Evolutionary conservation across 1,140 invertebrate species (phyloP).

Genomic region (Cydia splendana): DNA sequence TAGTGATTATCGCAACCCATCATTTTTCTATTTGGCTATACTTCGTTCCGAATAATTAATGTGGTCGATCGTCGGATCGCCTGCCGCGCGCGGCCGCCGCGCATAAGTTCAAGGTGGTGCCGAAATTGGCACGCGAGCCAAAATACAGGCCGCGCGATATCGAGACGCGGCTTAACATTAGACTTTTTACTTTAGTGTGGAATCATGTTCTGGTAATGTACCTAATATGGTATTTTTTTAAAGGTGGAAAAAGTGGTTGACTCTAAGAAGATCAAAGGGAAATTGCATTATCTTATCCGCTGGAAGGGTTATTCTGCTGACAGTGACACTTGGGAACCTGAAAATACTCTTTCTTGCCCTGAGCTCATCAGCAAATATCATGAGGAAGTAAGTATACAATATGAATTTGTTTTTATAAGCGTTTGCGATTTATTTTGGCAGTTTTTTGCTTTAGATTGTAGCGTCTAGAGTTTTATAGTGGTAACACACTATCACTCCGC

Average conservation of each 20-base stretch:
- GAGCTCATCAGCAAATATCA: conserved; percentile 84
- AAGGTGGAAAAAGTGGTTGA: conserved; percentile 87
- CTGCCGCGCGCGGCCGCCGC: no score
- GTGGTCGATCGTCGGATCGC: no score
- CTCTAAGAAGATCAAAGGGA: conserved; percentile 84
- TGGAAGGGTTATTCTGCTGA: conserved; percentile 90
- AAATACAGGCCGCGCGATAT: no score
- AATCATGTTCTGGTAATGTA: neutral
- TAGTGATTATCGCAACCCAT: no score
- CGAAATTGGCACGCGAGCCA: no score
- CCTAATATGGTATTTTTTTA: conserved; percentile 35
- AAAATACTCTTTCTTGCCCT: conserved; percentile 86
- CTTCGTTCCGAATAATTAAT: no score
- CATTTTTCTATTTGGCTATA: no score
- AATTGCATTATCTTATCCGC: conserved; percentile 86
- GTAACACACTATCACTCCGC: no score
- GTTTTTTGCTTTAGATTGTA: no score
- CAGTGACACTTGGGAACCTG: conserved; percentile 90
- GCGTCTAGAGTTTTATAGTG: no score
- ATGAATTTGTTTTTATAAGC: neutral
- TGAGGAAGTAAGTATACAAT: conserved; percentile 61
- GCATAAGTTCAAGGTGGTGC: no score
- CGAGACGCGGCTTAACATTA: neutral
- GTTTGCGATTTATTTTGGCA: no score
- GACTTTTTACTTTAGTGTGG: neutral